Percentiles rank a stretch among this genome's conserved stretches.
These are phyloP conservation scores for Drosophila paulistorum DNA, from an alignment of 1,140 invertebrate genomes.

Conservation along the genomic window DNA sequence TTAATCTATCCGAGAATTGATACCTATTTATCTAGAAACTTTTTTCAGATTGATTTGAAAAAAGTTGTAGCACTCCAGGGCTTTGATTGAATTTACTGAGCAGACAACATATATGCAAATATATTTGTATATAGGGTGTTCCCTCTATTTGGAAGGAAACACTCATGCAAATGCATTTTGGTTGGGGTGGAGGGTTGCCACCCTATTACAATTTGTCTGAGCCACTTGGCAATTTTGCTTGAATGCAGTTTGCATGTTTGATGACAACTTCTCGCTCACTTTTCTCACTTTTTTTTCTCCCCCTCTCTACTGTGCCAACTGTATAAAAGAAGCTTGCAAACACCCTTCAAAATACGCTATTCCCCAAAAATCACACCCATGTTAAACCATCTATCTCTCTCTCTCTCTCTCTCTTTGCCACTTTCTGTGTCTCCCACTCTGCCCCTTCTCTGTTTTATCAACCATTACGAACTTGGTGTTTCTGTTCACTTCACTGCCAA, in stretches of 20 bases:
- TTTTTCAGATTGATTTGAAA: constrained; percentile 4
- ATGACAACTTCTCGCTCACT: constrained; percentile 42
- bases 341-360: constrained; percentile 10
- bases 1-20: constrained; percentile 33
- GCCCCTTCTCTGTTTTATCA: neutral
- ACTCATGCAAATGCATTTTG: neutral
- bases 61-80: neutral
- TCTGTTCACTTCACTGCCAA: constrained; percentile 27
- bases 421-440: neutral
- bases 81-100: constrained; percentile 12
- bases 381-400: neutral
- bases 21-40: constrained; percentile 15
- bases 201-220: neutral
- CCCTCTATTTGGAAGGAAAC: neutral
- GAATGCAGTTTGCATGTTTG: constrained; percentile 62
- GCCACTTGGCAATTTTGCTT: constrained; percentile 48
- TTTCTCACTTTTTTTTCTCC: neutral
- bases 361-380: constrained; percentile 22
- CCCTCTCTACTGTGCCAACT: neutral
- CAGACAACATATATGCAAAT: neutral
- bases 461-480: constrained; percentile 15
- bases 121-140: neutral
- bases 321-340: constrained; percentile 7
- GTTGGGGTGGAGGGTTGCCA: neutral
- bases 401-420: neutral